Conservation (phyloP, 2,888 invertebrate genomes). For the Harpagoxenus sublaevis region DNA sequence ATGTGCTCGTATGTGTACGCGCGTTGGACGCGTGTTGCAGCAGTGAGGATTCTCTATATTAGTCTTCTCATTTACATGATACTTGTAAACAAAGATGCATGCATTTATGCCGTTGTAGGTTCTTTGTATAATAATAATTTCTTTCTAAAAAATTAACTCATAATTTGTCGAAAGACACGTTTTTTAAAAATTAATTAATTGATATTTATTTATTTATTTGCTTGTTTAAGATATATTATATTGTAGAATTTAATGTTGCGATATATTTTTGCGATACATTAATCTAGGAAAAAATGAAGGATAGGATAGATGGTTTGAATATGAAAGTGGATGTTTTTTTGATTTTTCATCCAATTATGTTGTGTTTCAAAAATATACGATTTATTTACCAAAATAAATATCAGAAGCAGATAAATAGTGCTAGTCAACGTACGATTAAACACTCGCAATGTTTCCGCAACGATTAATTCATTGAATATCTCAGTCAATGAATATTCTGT, state of each 20-base stretch:
- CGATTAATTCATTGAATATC: neutral
- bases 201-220: neutral
- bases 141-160: neutral
- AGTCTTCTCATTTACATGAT: neutral
- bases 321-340: neutral
- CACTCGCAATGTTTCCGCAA: neutral
- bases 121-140: neutral
- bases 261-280: neutral
- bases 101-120: neutral
- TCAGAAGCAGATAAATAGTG: neutral
- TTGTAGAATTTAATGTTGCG: neutral
- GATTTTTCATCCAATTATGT: neutral
- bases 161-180: neutral
- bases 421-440: neutral
- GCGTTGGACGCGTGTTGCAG: conserved; percentile 23
- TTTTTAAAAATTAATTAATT: neutral
- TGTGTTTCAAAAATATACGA: neutral
- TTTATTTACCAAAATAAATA: neutral
- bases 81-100: neutral
- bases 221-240: neutral
- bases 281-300: neutral
- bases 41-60: neutral
- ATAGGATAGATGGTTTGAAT: neutral
- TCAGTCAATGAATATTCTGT: neutral
- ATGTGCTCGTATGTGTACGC: conserved; percentile 23